Base-by-base conservation (phyloP, 2,888 invertebrate species). In the Chydorus sphaericus region DNA sequence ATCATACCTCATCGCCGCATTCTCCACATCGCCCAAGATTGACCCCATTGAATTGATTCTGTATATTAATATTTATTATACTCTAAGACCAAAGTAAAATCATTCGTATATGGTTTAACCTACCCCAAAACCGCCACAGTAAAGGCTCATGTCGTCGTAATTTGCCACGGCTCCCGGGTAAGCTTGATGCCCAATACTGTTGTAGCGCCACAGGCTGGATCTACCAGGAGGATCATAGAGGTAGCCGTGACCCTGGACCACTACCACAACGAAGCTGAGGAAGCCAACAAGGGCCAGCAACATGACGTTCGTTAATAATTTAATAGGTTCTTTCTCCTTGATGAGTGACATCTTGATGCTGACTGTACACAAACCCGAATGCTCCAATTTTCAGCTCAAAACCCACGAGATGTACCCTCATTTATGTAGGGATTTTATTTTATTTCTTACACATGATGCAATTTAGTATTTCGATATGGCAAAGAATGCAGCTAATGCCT, bases 161-260 rank as follows among this genome's bases (percentile, higher is more conserved):
- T 78, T 75, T 1, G 52, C 58, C 1, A 73, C 73, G 1, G 75
- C 74, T 3, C 67, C 56, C n/a, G n/a, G n/a, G n/a, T n/a, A n/a
- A n/a, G n/a, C n/a, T n/a, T n/a, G n/a, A n/a, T n/a, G n/a, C n/a
- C n/a, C n/a, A n/a, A n/a, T n/a, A n/a, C n/a, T n/a, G n/a, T n/a
- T n/a, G n/a, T n/a, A n/a, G n/a, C 77, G 69, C 76, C 77, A 78
- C 23, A 77, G 70, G 4, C 75, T 75, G 16, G 73, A 73, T 56
- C 78, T 67, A 55, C 73, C 71, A 0, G 72, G 69, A 1, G 78
- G 78, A 39, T 71, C 71, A 62, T 74, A 59, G 62, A 78, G 64
- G 70, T 73, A 74, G 4, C 77, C 78, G 64, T 78, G 78, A 18
- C 53, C 44, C 8, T 44, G 10, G 7, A 23, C n/a, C n/a, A n/a